Base-by-base conservation (phyloP, 1,140 invertebrate species). In the Bombus breviceps region DNA sequence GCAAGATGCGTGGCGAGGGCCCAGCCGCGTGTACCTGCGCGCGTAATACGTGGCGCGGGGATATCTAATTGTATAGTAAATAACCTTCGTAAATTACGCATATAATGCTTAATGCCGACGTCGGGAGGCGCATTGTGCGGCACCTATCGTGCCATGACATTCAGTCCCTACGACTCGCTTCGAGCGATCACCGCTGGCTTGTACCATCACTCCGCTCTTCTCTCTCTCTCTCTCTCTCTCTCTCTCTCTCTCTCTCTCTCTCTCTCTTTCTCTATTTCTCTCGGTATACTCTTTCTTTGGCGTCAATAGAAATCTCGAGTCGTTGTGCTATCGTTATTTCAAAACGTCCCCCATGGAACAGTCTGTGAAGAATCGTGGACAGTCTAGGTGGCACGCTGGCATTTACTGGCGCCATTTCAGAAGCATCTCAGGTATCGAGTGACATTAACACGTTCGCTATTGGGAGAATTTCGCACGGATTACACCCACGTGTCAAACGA, bases 61-160 rank as follows among this genome's bases (percentile, higher is more conserved):
- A 72, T 90, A 87, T 90, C 90, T 90, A 89, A 92, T 93, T 92
- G 84, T 90, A 86, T 84, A 83, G 86, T 85, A 86, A 90, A 92
- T 92, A 86, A 91, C 74, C 76, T 89, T 85, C 79, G 88, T 89
- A 88, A 92, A 91, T 92, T 92, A 92, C 87, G 86, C 83, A 84
- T 89, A 85, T 87, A 82, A 89, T 82, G 75, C 79, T 89, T 82
- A 90, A 90, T 83, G 86, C 81, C 88, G 89, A 86, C 89, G 83
- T 73, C 69, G 88, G 89, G 81, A 28, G 88, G 86, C 78, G 88
- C 89, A 91, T 93, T 88, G 92, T 86, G 84, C 53, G 43, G 76
- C 87, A 86, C 66, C 88, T 89, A 89, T 89, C 88, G 85, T 79
- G 73, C 86, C 86, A 88, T 88, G 89, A 91, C 89, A 89, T 90